A percentile compares a stretch with the other conserved stretches of the same genome.
phyloP scores from a whole-genome alignment of 2,888 invertebrate species.

The Clistopyga incitator region DNA sequence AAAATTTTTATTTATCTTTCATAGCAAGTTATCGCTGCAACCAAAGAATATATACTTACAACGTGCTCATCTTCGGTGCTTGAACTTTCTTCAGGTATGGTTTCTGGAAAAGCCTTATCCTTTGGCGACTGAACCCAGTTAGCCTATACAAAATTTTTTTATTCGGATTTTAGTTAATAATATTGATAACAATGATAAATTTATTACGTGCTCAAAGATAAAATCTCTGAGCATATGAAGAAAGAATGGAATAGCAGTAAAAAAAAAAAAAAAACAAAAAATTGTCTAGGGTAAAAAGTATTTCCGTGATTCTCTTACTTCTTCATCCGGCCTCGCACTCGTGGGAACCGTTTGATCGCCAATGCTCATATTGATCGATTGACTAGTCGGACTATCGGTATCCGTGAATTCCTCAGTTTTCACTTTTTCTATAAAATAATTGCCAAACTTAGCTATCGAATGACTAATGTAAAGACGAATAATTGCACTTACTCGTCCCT shows the following conservation, averaged over 20 bases:
- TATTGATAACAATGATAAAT: no score
- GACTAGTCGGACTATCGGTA: conserved; percentile 88
- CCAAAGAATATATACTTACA: conserved; percentile 83
- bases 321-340: conserved; percentile 86
- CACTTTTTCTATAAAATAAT: conserved; percentile 74
- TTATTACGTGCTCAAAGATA: no score
- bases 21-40: not conserved
- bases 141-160: no score
- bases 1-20: no score
- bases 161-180: no score
- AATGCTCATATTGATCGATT: conserved; percentile 86
- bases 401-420: conserved; percentile 81
- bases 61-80: conserved; percentile 97
- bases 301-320: conserved; percentile 83
- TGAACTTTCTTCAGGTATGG: conserved; percentile 96
- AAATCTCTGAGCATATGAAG: no score
- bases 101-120: conserved; percentile 95
- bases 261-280: not conserved
- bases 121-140: conserved; percentile 94
- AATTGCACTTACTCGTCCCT: conserved; percentile 86
- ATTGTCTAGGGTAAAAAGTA: not conserved
- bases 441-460: not conserved
- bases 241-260: no score
- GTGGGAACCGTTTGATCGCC: conserved; percentile 85
- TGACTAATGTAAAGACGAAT: conserved; percentile 2